phyloP scores from a whole-genome alignment of 2,113 vertebrate genomes.

The Dendrocopos noguchii region DNA sequence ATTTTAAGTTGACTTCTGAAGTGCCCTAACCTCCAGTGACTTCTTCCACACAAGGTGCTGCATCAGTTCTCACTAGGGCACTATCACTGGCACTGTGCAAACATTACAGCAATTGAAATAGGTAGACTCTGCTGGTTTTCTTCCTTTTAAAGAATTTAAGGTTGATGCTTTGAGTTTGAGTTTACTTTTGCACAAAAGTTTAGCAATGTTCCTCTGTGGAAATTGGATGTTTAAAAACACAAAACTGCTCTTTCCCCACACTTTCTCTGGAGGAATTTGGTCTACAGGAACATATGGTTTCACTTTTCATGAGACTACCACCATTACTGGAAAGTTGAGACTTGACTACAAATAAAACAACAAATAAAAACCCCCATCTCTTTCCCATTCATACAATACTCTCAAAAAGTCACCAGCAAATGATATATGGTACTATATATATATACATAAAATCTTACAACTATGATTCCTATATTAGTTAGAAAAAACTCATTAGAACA shows the following conservation, averaged over 20 bases:
- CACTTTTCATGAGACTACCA: neutral
- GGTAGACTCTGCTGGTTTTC: rapidly evolving
- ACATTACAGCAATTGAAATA: neutral
- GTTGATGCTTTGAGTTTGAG: rapidly evolving
- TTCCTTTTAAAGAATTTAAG: neutral
- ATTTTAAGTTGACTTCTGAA: neutral
- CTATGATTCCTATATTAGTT: neutral
- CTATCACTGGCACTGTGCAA: rapidly evolving
- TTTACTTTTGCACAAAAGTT: neutral
- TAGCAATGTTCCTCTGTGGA: rapidly evolving
- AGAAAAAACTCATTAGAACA: neutral
- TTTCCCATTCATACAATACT: neutral
- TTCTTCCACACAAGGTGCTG: neutral
- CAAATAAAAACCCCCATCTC: neutral
- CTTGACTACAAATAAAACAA: neutral
- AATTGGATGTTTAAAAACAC: neutral
- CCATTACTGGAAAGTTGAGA: neutral
- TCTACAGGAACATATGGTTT: neutral
- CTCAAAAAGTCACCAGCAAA: neutral
- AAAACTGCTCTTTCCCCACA: neutral
- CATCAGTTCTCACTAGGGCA: neutral
- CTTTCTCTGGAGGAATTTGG: neutral
- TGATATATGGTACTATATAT: neutral
- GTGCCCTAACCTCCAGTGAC: neutral
- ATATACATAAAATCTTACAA: neutral